Evolutionary conservation across 2,113 vertebrate genomes (phyloP), one percentile per base, ranked within the genome.

Genomic region (Agelaius tricolor): DNA sequence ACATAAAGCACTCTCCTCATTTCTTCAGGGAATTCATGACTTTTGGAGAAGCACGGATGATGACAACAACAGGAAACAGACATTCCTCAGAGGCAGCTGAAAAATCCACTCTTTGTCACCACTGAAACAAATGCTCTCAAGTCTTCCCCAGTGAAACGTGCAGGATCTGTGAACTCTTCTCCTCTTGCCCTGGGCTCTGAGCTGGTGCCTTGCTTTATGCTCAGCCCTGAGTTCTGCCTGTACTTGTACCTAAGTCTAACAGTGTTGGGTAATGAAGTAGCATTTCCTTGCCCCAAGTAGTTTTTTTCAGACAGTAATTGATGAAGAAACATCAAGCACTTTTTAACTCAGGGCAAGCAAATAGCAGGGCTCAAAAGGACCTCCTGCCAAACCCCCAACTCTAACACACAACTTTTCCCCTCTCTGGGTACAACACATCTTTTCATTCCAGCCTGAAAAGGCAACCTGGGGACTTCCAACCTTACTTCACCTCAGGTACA

Each of bases 1-100:
- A 83, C 67, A 61, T 63, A 78, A 87, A 91, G n/a, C 69, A 82
- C 54, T 18, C 62, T 79, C 69, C 78, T 59, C 8, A 24, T 68
- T 87, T 81, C 82, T 87, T 87, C 3, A 76, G 82, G 78, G 85
- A 94, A 91, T 93, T 88, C 22, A 59, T 69, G 54, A 47, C 84
- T 89, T 84, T 46, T 68, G 71, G 62, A 91, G 84, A 85, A 90
- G 82, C 82, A 79, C 6, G 7, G 41, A 79, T 59, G 57, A 59
- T 68, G 78, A 90, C 69, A 77, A 61, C 59, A 89, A 61, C 41
- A 82, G 88, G 75, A 94, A 89, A 73, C 35, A 63, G 51, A 63
- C 41, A 49, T 85, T 79, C 44, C 78, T 76, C 9, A 1, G 24
- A 78, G 58, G 35, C 18, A 0, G 41, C n/a, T 90, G 69, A 54